These are phyloP conservation scores for Gymnocypris eckloni DNA, from an alignment of 2,797 vertebrate genomes.

Conservation along the genomic window DNA sequence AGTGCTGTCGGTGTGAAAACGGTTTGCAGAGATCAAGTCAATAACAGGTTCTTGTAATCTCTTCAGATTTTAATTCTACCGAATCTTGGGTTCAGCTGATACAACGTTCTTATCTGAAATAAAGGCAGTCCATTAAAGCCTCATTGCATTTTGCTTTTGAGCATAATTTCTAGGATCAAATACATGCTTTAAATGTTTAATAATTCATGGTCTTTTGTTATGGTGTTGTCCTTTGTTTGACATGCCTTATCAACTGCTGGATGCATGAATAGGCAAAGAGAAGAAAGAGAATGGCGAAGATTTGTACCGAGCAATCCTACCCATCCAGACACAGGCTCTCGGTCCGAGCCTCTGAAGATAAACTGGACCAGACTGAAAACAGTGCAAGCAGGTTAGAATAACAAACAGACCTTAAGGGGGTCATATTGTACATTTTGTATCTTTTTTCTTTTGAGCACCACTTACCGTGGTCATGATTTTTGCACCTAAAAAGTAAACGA, in stretches of 20 bases:
- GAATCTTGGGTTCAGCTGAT: not conserved
- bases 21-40: slow-evolving; percentile 54
- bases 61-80: slow-evolving; percentile 24
- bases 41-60: slow-evolving; percentile 30
- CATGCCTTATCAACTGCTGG: slow-evolving; percentile 59
- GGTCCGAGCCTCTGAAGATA: slow-evolving; percentile 72
- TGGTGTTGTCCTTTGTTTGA: not conserved
- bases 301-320: slow-evolving; percentile 80
- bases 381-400: slow-evolving; percentile 82
- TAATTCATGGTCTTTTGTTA: slow-evolving; percentile 3
- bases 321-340: slow-evolving; percentile 68
- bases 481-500: not conserved
- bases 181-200: slow-evolving; percentile 15
- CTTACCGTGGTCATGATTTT: not conserved
- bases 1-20: slow-evolving; percentile 54
- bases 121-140: not conserved
- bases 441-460: not conserved
- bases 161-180: slow-evolving; percentile 32
- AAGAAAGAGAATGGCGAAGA: slow-evolving; percentile 73
- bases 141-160: not conserved
- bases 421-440: not conserved
- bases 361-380: slow-evolving; percentile 82
- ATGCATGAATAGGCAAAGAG: slow-evolving; percentile 61
- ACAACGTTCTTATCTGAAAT: not conserved
- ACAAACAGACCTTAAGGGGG: not conserved